phyloP scores from a whole-genome alignment of 1,140 invertebrate species.

The Daktulosphaira vitifoliae region DNA sequence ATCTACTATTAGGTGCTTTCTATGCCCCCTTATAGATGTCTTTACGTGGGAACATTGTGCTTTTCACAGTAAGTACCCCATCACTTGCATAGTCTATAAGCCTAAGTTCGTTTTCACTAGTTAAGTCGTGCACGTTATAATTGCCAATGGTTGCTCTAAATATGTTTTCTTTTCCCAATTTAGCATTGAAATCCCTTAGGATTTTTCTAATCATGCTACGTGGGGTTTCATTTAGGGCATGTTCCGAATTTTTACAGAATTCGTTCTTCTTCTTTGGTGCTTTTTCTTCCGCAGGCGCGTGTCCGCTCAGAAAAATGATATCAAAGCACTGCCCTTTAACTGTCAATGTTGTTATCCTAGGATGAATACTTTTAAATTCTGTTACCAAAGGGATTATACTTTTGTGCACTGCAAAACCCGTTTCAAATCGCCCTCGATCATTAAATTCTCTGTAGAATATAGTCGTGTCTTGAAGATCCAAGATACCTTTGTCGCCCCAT shows the following conservation, averaged over 20 bases:
- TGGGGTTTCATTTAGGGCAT: background rate
- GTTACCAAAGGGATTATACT: too few species aligned
- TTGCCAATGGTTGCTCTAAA: background rate
- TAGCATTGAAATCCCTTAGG: background rate
- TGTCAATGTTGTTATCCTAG: too few species aligned
- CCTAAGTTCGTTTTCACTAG: background rate
- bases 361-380: too few species aligned
- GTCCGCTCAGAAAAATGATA: background rate
- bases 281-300: background rate
- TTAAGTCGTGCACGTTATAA: background rate
- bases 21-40: constrained; percentile 1
- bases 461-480: too few species aligned
- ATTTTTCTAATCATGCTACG: background rate
- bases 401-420: too few species aligned
- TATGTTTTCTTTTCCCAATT: background rate
- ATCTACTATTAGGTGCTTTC: constrained; percentile 1
- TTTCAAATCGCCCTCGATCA: too few species aligned
- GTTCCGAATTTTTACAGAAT: background rate
- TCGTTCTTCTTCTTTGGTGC: background rate
- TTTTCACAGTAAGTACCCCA: background rate
- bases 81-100: background rate
- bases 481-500: background rate
- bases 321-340: background rate
- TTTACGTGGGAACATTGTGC: constrained; percentile 14
- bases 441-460: too few species aligned